Conservation (phyloP, 2,797 vertebrate species). For the Macropodus opercularis region DNA sequence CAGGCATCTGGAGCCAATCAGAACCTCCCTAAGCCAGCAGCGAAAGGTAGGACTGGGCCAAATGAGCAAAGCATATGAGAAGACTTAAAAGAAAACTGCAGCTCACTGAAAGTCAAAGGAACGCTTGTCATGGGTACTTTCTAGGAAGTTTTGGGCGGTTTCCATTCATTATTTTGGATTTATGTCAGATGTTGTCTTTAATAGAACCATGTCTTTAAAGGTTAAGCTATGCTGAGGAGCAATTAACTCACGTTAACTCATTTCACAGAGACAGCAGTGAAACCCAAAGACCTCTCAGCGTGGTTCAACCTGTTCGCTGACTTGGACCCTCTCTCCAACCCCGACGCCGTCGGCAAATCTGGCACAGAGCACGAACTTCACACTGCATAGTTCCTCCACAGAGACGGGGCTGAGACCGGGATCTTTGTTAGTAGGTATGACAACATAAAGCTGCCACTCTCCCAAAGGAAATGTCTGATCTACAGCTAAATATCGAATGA, state of each 20-base stretch:
- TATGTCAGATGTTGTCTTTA: constrained; percentile 2
- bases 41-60: constrained; percentile 78
- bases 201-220: not conserved
- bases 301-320: constrained; percentile 87
- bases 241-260: constrained; percentile 4
- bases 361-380: constrained; percentile 91
- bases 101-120: constrained; percentile 5
- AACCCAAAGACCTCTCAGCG: constrained; percentile 81
- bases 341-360: constrained; percentile 87
- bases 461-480: not conserved
- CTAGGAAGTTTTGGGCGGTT: constrained; percentile 18
- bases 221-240: not conserved
- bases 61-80: constrained; percentile 43
- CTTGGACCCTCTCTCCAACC: constrained; percentile 86
- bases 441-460: not conserved
- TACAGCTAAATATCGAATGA: too few relatives aligned
- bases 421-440: not conserved
- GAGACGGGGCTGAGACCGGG: not conserved
- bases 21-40: constrained; percentile 62
- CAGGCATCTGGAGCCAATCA: constrained; percentile 77
- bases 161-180: constrained; percentile 19
- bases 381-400: constrained; percentile 84
- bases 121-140: constrained; percentile 26
- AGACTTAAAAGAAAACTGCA: constrained; percentile 10
- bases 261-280: constrained; percentile 77